These are phyloP conservation scores for Prosopocoilus inquinatus DNA, from an alignment of 2,888 invertebrate genomes.

Conservation along the genomic window DNA sequence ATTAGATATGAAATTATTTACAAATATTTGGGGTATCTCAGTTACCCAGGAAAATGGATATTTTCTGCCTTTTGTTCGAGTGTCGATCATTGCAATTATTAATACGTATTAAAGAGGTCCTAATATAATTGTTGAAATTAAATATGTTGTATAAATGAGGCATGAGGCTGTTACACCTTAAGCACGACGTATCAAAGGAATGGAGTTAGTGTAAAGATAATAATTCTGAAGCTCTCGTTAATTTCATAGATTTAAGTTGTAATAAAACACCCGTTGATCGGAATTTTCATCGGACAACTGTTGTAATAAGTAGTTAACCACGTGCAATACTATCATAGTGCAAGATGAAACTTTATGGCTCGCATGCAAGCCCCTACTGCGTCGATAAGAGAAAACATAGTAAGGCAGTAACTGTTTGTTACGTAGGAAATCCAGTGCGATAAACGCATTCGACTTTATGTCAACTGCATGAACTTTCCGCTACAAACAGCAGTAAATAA, in stretches of 20 bases:
- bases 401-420: slow-evolving; percentile 25
- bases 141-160: too few relatives aligned
- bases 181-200: too few relatives aligned
- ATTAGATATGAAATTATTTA: too few relatives aligned
- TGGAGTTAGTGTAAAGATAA: slow-evolving; percentile 4
- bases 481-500: background rate
- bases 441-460: slow-evolving; percentile 25
- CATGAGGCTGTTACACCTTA: too few relatives aligned
- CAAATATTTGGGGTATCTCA: too few relatives aligned
- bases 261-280: slow-evolving; percentile 24
- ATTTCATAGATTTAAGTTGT: slow-evolving; percentile 20
- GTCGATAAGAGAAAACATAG: slow-evolving; percentile 26
- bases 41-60: too few relatives aligned
- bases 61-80: too few relatives aligned
- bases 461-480: slow-evolving; percentile 11
- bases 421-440: slow-evolving; percentile 27
- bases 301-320: slow-evolving; percentile 24
- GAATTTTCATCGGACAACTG: slow-evolving; percentile 26
- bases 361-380: slow-evolving; percentile 26
- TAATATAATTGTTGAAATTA: too few relatives aligned
- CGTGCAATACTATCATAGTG: slow-evolving; percentile 17
- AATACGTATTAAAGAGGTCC: too few relatives aligned
- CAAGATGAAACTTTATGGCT: slow-evolving; percentile 27
- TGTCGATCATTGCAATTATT: too few relatives aligned
- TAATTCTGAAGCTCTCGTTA: slow-evolving; percentile 20